Base-by-base conservation (phyloP, 2,888 invertebrate genomes). In the Cerceris rybyensis region DNA sequence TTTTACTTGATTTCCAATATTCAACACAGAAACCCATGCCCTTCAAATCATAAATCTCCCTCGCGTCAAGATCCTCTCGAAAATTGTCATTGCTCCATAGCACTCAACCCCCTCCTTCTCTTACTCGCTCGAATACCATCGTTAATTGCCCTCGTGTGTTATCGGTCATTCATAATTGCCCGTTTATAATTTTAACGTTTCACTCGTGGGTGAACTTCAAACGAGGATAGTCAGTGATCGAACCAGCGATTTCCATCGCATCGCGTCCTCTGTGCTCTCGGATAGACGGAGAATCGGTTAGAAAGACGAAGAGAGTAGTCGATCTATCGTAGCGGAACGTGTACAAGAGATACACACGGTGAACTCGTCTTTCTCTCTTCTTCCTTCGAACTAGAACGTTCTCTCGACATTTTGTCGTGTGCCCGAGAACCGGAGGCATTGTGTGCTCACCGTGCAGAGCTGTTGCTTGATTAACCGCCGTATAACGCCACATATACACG, bases 381-480 rank as follows among this genome's bases (percentile, higher is more conserved):
- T 63, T 46, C 69, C 71, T n/a, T 69, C 57, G 67, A 67, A 11
- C 59, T 60, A 28, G n/a, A 61, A 42, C 46, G 52, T 16, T 52
- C 61, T 28, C 28, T 28, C 55, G 54, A 72, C 78, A 71, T 67
- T 81, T 78, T 72, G 74, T 70, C 75, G 58, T 68, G 68, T 65
- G 76, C 68, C 42, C 65, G 78, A 61, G 67, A 28, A 72, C 73
- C 68, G 67, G 61, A 68, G 78, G 78, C 81, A 82, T 78, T 82
- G 85, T 87, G 83, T 83, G 82, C 16, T 71, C 81, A 77, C 74
- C 69, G 78, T 81, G 84, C 80, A 77, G 79, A 75, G 83, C 72
- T 80, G 85, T 87, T 85, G 88, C 84, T 87, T 88, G 90, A 91
- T 90, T 90, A 88, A 90, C 88, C 88, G 87, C 83, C 85, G 86